These are phyloP conservation scores for Talpa occidentalis DNA, from an alignment of 2,113 vertebrate genomes.

Conservation along the genomic window DNA sequence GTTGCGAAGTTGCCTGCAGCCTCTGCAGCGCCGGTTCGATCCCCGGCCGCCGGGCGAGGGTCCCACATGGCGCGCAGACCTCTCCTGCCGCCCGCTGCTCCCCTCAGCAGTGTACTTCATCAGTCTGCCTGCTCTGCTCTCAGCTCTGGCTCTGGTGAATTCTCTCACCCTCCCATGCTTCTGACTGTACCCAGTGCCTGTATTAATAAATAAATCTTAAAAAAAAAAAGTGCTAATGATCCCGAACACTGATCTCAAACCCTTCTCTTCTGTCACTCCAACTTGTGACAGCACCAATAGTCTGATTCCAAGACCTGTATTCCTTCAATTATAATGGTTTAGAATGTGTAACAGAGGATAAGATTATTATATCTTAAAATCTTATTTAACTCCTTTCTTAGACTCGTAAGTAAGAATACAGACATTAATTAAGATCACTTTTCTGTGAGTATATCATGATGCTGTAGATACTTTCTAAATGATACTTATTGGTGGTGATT, in stretches of 20 bases:
- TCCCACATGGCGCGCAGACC: too few relatives aligned
- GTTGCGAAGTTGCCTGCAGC: too few relatives aligned
- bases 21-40: too few relatives aligned
- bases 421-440: background rate
- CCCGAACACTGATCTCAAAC: background rate
- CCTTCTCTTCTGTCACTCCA: slow-evolving; percentile 3
- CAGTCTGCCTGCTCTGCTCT: too few relatives aligned
- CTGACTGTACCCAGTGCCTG: too few relatives aligned
- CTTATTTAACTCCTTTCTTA: slow-evolving; percentile 30
- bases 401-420: background rate
- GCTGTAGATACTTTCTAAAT: slow-evolving; percentile 33
- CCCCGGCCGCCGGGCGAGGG: too few relatives aligned
- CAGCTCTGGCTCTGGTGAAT: too few relatives aligned
- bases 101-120: too few relatives aligned
- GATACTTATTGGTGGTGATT: background rate
- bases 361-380: slow-evolving; percentile 35
- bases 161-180: too few relatives aligned
- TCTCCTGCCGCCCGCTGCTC: too few relatives aligned
- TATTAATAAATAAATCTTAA: too few relatives aligned
- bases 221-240: background rate
- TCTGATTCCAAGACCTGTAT: slow-evolving; percentile 16
- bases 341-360: background rate
- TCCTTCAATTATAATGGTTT: slow-evolving; percentile 14
- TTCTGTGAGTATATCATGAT: background rate
- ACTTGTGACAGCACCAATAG: background rate